Evolutionary conservation across 2,113 vertebrate genomes (phyloP).

Genomic region (Pseudois nayaur): DNA sequence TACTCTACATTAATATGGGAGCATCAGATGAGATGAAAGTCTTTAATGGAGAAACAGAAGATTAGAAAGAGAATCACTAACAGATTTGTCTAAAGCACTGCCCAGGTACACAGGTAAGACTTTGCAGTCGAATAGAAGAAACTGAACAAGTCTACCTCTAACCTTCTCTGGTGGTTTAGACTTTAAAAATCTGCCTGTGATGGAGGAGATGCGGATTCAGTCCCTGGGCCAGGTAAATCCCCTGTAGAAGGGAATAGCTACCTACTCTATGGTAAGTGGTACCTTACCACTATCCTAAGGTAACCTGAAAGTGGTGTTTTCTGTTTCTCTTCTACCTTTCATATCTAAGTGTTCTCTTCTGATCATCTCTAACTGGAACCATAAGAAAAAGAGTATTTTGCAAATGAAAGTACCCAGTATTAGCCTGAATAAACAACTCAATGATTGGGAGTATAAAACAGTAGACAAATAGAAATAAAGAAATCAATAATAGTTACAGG

Average conservation of each 20-base stretch:
- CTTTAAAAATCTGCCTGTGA: background rate
- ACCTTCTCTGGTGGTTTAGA: background rate
- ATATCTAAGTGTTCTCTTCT: background rate
- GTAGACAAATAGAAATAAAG: background rate
- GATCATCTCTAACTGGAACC: background rate
- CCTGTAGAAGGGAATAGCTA: background rate
- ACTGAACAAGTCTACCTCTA: background rate
- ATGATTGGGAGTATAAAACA: background rate
- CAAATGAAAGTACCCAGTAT: background rate
- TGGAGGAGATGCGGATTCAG: background rate
- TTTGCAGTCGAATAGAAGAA: background rate
- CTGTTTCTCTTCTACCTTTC: background rate
- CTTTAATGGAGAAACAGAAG: background rate
- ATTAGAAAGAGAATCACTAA: background rate
- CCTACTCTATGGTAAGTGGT: background rate
- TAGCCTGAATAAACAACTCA: background rate
- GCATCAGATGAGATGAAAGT: background rate
- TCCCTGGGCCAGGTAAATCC: background rate
- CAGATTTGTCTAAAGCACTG: background rate
- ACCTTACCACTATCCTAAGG: background rate
- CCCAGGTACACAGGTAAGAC: background rate
- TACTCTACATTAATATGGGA: background rate
- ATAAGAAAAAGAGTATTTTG: background rate
- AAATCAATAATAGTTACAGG: background rate
- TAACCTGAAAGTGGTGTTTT: background rate